These are phyloP conservation scores for Bergia puertoricense DNA, from an alignment of 92 coral and sea anemone genomes.

Conservation along the genomic window DNA sequence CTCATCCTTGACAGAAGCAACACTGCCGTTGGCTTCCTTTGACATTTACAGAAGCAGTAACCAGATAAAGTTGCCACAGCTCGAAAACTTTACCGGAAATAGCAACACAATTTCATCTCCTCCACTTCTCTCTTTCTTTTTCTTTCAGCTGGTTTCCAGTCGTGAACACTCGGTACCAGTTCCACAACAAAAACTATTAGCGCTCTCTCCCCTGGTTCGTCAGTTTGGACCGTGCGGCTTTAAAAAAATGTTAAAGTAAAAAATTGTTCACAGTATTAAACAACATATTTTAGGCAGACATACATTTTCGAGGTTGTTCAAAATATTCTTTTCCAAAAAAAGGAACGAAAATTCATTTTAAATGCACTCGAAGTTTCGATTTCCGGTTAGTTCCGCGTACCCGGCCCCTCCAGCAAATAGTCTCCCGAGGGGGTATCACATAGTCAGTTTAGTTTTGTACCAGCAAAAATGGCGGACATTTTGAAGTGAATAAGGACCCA, in stretches of 20 bases:
- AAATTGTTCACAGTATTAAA: neutral
- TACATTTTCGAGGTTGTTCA: neutral
- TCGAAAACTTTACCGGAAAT: conserved; percentile 32
- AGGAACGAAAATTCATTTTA: neutral
- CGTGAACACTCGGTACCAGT: conserved; percentile 28
- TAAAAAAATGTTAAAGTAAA: neutral
- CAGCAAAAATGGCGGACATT: conserved; percentile 33
- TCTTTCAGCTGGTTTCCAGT: conserved; percentile 2
- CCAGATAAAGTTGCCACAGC: conserved; percentile 17
- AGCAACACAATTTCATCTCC: conserved; percentile 31
- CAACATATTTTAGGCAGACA: neutral
- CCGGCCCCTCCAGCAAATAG: neutral
- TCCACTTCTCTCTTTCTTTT: neutral
- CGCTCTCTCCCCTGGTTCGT: neutral
- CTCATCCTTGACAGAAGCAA: conserved; percentile 21
- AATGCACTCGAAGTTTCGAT: too few species aligned
- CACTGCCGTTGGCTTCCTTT: conserved; percentile 38
- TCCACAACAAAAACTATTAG: neutral
- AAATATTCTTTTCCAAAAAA: too few species aligned
- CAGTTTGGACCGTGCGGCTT: neutral
- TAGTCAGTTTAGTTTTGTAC: neutral
- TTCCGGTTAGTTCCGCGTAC: too few species aligned
- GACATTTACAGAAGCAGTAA: conserved; percentile 36
- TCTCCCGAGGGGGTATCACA: conserved; percentile 12
- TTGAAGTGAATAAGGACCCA: neutral